Conservation (phyloP, 2,888 invertebrate species). For the Mayetiola destructor region DNA sequence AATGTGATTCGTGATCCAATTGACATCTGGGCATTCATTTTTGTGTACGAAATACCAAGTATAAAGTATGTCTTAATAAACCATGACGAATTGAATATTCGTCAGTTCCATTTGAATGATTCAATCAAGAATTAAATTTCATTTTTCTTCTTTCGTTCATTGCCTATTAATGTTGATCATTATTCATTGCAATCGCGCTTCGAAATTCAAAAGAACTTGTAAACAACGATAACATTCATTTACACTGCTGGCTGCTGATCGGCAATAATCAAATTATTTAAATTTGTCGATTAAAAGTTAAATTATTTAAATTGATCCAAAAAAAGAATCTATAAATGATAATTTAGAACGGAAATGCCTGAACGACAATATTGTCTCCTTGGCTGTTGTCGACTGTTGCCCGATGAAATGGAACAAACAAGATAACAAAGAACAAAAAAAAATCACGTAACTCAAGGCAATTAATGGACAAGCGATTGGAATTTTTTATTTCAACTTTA, state of each 20-base stretch:
- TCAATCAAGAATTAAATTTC: constrained; percentile 11
- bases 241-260: too few species aligned
- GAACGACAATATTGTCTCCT: too few species aligned
- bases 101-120: constrained; percentile 3
- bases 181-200: too few species aligned
- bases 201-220: too few species aligned
- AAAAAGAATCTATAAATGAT: too few species aligned
- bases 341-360: too few species aligned
- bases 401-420: neutral
- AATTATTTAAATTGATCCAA: too few species aligned
- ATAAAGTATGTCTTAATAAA: neutral
- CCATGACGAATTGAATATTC: neutral
- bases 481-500: constrained; percentile 3
- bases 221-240: too few species aligned
- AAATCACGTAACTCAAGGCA: constrained; percentile 1
- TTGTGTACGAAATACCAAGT: neutral
- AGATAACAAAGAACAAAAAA: neutral
- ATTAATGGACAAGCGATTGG: constrained; percentile 2
- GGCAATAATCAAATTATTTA: too few species aligned
- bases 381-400: neutral
- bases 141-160: constrained; percentile 1
- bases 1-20: neutral
- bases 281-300: too few species aligned
- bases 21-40: neutral
- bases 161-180: too few species aligned